Conservation (phyloP, 2,113 vertebrate genomes). For the Gambusia holbrooki region DNA sequence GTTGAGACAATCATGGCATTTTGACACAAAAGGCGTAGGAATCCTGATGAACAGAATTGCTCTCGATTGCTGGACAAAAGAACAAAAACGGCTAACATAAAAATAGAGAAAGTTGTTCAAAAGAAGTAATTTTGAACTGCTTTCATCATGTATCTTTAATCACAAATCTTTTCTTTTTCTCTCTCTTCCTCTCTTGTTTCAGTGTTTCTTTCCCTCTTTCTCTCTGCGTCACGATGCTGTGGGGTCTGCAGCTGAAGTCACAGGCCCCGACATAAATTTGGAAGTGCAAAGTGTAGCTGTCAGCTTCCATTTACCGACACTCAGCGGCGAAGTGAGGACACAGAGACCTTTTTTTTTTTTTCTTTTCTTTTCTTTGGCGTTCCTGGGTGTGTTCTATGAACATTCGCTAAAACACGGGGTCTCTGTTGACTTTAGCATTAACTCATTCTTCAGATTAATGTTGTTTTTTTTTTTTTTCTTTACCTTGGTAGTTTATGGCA, state of each 20-base stretch:
- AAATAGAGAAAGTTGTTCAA: too few relatives aligned
- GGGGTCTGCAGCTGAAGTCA: slow-evolving; percentile 52
- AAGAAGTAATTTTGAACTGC: too few relatives aligned
- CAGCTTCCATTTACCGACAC: slow-evolving; percentile 55
- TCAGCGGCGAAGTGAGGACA: slow-evolving; percentile 41
- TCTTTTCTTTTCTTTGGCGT: background rate
- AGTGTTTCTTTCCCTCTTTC: background rate
- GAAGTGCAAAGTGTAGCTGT: slow-evolving; percentile 66
- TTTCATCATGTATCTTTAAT: too few relatives aligned
- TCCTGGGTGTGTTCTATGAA: slow-evolving; percentile 41
- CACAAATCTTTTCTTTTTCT: background rate
- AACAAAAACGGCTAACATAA: too few relatives aligned
- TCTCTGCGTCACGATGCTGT: slow-evolving; percentile 27
- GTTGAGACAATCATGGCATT: too few relatives aligned
- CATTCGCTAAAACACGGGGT: slow-evolving; percentile 20
- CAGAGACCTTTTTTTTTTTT: background rate
- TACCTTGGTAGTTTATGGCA: slow-evolving; percentile 34
- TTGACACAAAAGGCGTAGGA: too few relatives aligned
- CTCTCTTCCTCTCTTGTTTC: background rate
- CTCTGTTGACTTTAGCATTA: slow-evolving; percentile 57
- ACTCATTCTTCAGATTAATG: slow-evolving; percentile 59
- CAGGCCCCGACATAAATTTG: slow-evolving; percentile 63
- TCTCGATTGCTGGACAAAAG: too few relatives aligned
- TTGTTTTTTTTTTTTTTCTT: slow-evolving; percentile 39
- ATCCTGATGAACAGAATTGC: too few relatives aligned